Conservation (phyloP, 2,113 vertebrate species). For the Verasper variegatus region DNA sequence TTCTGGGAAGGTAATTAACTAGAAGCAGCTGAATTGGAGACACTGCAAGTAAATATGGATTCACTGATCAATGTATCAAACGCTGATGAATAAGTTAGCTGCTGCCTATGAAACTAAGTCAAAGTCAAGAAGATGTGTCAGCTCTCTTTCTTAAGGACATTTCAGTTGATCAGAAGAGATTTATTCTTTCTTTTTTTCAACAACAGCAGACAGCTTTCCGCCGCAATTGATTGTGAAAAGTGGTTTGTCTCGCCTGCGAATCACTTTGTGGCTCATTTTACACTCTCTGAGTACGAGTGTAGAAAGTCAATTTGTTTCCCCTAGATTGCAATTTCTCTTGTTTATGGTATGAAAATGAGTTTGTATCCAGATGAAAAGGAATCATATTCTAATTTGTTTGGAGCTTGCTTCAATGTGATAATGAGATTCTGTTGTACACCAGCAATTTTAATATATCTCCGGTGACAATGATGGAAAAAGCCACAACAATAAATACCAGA, state of each 20-base stretch:
- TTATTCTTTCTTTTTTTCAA: slow-evolving; percentile 24
- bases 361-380: slow-evolving; percentile 69
- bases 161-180: slow-evolving; percentile 29
- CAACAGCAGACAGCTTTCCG: slow-evolving; percentile 27
- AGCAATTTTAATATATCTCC: slow-evolving; percentile 61
- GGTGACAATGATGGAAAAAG: slow-evolving; percentile 42
- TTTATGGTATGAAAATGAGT: slow-evolving; percentile 74
- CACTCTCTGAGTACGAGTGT: slow-evolving; percentile 42
- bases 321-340: slow-evolving; percentile 71
- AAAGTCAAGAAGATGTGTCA: slow-evolving; percentile 27
- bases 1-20: neutral
- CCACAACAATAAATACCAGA: slow-evolving; percentile 27
- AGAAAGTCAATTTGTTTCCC: slow-evolving; percentile 70
- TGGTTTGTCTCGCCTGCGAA: slow-evolving; percentile 37
- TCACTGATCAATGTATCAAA: neutral
- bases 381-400: slow-evolving; percentile 67
- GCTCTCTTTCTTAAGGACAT: slow-evolving; percentile 5
- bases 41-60: slow-evolving; percentile 9
- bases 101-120: neutral
- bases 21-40: slow-evolving; percentile 15
- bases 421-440: slow-evolving; percentile 67
- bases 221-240: slow-evolving; percentile 52
- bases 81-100: slow-evolving; percentile 14
- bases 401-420: slow-evolving; percentile 66
- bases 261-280: slow-evolving; percentile 64